Conservation (phyloP, 1,140 invertebrate genomes). For the Drosophila arizonae region DNA sequence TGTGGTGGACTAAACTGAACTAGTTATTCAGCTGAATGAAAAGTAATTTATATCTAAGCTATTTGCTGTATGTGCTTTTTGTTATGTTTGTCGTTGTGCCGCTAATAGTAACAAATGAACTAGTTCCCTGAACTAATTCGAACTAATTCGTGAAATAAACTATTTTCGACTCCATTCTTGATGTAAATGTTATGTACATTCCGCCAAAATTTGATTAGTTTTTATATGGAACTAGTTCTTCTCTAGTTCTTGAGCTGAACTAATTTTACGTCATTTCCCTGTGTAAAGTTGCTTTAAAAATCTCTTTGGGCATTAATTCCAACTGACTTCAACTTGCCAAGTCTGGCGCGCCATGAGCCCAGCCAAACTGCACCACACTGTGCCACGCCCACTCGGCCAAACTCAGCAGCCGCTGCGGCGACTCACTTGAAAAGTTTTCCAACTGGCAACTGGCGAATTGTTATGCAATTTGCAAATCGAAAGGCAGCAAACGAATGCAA, state of each 20-base stretch:
- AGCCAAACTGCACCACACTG: not conserved
- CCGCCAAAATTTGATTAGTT: no score
- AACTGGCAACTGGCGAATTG: constrained; percentile 37
- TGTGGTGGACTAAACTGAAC: no score
- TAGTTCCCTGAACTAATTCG: not conserved
- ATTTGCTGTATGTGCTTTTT: no score
- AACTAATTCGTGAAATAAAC: not conserved
- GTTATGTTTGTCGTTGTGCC: no score
- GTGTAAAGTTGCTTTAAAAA: not conserved
- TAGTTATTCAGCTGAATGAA: no score
- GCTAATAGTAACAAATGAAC: not conserved
- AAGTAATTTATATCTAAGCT: no score
- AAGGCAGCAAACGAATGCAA: constrained; percentile 51
- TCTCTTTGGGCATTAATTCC: not conserved
- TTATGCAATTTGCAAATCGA: constrained; percentile 71
- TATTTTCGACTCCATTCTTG: not conserved
- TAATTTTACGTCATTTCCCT: not conserved
- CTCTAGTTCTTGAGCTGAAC: not conserved
- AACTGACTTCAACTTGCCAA: not conserved
- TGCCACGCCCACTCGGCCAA: constrained; percentile 1
- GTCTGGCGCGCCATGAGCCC: constrained; percentile 10
- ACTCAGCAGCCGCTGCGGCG: constrained; percentile 14
- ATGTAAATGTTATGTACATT: no score
- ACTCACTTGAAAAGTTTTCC: constrained; percentile 30
- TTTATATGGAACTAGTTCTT: not conserved